Evolutionary conservation across 2,888 invertebrate genomes (phyloP), one percentile per base, ranked within the genome.

Genomic region (Synanthedon formicaeformis): DNA sequence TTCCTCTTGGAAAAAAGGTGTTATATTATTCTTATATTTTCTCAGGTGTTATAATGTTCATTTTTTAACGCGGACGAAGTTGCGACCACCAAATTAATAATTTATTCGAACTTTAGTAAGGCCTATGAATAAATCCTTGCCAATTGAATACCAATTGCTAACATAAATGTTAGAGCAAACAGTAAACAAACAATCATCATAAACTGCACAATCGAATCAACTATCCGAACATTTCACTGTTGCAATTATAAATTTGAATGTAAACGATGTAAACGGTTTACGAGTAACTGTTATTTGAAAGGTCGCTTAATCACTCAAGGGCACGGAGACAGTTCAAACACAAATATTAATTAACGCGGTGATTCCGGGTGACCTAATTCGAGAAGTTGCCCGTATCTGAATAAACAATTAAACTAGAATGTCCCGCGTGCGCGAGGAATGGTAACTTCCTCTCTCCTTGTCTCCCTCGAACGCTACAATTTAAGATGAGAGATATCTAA

Each of bases 311-410:
- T 84, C 79, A 81, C 80, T 77, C 77, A 80, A 79, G 78, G 80
- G 76, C 79, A 78, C 67, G 73, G 75, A 77, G 81, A 78, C 80
- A 79, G 80, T 80, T 81, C 71, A 78, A 84, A 83, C 73, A 81
- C 81, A 85, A 84, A 85, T 83, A 85, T 85, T 84, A 85, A 85
- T 85, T 84, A 85, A 78, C 78, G 76, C 75, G 75, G 75, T 75
- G 71, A 76, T 84, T 81, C 76, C 76, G 77, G 75, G 69, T 79
- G 76, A 81, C 79, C 78, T 83, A 81, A 83, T 82, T 80, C 68
- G 75, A 74, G 78, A 82, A 82, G 74, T 86, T 81, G 64, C 68
- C 68, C 78, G 78, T 80, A 78, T 81, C 82, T 77, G 78, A 80
- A 79, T 79, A 83, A 78, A 85, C 81, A 83, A 82, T 81, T 77